Evolutionary conservation across 2,797 vertebrate species (phyloP), one percentile per base, ranked within the genome.

Genomic region (Nothura maculosa): DNA sequence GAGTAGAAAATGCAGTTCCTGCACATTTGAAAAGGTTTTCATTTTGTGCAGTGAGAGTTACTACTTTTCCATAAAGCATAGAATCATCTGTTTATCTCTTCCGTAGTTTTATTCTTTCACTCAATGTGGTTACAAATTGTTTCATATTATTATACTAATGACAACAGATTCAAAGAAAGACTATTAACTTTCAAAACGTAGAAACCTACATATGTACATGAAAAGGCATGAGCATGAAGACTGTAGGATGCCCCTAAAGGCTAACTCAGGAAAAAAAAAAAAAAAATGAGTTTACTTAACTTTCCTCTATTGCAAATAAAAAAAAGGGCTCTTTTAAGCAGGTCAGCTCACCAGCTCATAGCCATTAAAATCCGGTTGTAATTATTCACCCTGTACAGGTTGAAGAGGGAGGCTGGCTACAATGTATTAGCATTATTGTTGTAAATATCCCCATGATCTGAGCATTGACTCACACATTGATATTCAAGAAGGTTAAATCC

Each of bases 21-120:
- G 94, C 89, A 93, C 89, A 92, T 67, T 75, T 94, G 95, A 94
- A 95, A 95, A 95, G 90, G 74, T 89, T 95, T 96, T 95, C 64
- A 68, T 91, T 77, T 76, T 80, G 74, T 87, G 79, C 88, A 61
- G 45, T 81, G 74, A 92, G 76, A 86, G 63, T 90, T 93, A 89
- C 93, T 94, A 84, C 25, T n/a, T 89, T 90, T 93, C 82, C 80
- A 92, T 74, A 81, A 54, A 88, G 48, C 48, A 45, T 45, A 67
- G 74, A 88, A 81, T 87, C 80, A 94, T 95, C 94, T 93, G 89
- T 94, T 93, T 91, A 55, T 91, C 63, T 76, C 85, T 93, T 84
- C n/a, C 55, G 40, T 84, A 79, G 60, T 74, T 95, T 84, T 30
- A 84, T 20, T 54, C 38, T 84, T 93, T 93, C 63, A 79, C 76